These are phyloP conservation scores for Yasuhikotakia modesta DNA, from an alignment of 2,797 vertebrate species.

Conservation along the genomic window DNA sequence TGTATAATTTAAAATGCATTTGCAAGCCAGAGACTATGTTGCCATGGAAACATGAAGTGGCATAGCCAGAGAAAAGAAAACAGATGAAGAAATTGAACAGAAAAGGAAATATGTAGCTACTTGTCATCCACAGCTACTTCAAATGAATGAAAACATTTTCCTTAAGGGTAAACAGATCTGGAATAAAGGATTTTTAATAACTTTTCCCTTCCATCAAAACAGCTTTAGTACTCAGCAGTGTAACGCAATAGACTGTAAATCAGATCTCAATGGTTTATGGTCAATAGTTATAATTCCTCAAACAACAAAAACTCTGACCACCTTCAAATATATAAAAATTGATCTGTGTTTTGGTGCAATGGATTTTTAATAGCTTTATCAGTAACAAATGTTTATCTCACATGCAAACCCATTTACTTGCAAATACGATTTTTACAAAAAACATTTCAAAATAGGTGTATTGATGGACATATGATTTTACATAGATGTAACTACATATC, in stretches of 20 bases:
- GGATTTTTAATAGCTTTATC: neutral
- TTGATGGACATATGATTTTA: neutral
- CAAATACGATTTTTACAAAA: conserved; percentile 30
- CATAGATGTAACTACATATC: neutral
- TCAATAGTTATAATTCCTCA: conserved; percentile 62
- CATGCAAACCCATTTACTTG: conserved; percentile 51
- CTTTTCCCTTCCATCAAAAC: conserved; percentile 61
- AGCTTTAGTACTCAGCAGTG: conserved; percentile 57
- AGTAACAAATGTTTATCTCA: conserved; percentile 34
- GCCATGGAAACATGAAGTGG: conserved; percentile 61
- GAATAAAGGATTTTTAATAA: conserved; percentile 67
- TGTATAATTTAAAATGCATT: conserved; percentile 36
- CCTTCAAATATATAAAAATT: conserved; percentile 31
- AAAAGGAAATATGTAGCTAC: conserved; percentile 60
- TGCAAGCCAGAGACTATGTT: conserved; percentile 53
- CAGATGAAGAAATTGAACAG: conserved; percentile 62
- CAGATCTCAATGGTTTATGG: conserved; percentile 56
- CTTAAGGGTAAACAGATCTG: conserved; percentile 63
- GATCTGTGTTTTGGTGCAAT: conserved; percentile 42
- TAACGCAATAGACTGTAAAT: conserved; percentile 64
- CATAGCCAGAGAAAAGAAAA: conserved; percentile 46
- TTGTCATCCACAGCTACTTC: conserved; percentile 62
- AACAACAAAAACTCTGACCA: conserved; percentile 44
- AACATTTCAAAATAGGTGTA: neutral
- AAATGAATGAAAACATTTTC: conserved; percentile 64